phyloP scores from a whole-genome alignment of 2,797 vertebrate genomes.

The Eospalax fontanierii region DNA sequence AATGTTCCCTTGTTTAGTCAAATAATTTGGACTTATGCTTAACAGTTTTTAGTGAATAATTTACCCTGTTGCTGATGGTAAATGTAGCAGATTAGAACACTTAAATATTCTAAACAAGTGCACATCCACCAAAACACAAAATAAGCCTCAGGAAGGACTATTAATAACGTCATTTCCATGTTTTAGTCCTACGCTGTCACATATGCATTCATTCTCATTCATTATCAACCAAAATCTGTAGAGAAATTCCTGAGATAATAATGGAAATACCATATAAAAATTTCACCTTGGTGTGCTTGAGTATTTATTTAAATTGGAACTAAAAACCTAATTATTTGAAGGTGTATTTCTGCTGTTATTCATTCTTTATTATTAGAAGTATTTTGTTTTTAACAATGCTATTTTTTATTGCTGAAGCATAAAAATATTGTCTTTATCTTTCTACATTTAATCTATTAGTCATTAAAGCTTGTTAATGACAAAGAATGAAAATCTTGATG shows the following conservation, averaged over 20 bases:
- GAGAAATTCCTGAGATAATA: conserved; percentile 39
- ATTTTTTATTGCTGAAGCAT: neutral
- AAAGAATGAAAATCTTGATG: neutral
- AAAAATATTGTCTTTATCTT: neutral
- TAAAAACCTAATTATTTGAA: conserved; percentile 51
- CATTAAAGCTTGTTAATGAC: neutral
- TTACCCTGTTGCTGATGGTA: conserved; percentile 12
- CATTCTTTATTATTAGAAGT: conserved; percentile 52
- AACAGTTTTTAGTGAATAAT: conserved; percentile 44
- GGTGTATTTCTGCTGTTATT: neutral
- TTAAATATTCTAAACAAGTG: neutral
- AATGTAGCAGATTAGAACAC: conserved; percentile 37
- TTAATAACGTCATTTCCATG: neutral
- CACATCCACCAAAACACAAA: conserved; percentile 36
- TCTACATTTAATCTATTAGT: conserved; percentile 21
- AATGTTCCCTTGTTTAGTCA: conserved; percentile 67
- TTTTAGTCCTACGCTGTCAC: neutral
- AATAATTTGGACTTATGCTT: conserved; percentile 35
- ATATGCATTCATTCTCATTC: conserved; percentile 44
- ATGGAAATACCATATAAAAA: conserved; percentile 57
- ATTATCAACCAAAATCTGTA: conserved; percentile 39
- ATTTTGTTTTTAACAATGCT: conserved; percentile 42
- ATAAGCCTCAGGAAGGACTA: conserved; percentile 32
- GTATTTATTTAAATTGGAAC: conserved; percentile 34
- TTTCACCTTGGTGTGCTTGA: neutral